Percentiles rank a stretch among this genome's conserved stretches.
Conservation (phyloP, 2,113 vertebrate genomes). For the Cyrtonyx montezumae region DNA sequence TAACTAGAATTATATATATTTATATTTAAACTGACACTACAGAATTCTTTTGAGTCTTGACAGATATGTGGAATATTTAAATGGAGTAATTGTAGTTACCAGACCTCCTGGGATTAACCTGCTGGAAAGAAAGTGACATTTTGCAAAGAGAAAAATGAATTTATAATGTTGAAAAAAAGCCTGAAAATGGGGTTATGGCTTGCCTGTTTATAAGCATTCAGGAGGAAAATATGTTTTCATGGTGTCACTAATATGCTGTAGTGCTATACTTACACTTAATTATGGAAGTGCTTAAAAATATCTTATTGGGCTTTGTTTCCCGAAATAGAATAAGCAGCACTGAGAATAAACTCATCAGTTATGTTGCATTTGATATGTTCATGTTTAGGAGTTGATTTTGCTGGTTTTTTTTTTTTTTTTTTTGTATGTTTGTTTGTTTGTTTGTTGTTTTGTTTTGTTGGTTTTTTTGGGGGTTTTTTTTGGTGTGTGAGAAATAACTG, state of each 20-base stretch:
- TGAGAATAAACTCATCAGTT: slow-evolving; percentile 5
- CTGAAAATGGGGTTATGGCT: slow-evolving; percentile 70
- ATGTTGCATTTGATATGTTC: background rate
- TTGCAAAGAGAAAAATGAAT: slow-evolving; percentile 76
- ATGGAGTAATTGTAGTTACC: slow-evolving; percentile 81
- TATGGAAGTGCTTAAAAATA: slow-evolving; percentile 46
- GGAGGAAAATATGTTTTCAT: slow-evolving; percentile 70
- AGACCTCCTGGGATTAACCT: slow-evolving; percentile 81
- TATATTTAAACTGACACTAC: slow-evolving; percentile 85
- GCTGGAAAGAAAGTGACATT: slow-evolving; percentile 78
- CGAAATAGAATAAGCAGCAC: slow-evolving; percentile 19
- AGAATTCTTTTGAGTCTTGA: slow-evolving; percentile 83
- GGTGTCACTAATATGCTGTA: slow-evolving; percentile 57
- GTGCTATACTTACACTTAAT: slow-evolving; percentile 61
- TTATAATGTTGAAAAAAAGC: slow-evolving; percentile 51
- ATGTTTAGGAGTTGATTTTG: background rate
- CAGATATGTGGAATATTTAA: slow-evolving; percentile 83
- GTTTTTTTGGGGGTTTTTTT: too few species aligned
- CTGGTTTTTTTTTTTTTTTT: background rate
- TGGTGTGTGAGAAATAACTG: background rate
- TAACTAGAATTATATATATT: slow-evolving; percentile 84
- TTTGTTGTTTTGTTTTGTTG: background rate
- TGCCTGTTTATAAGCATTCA: slow-evolving; percentile 68
- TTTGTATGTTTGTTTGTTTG: background rate
- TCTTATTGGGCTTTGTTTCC: slow-evolving; percentile 44